These are phyloP conservation scores for Manis crassicaudata DNA, from an alignment of 2,797 vertebrate genomes.

Conservation along the genomic window DNA sequence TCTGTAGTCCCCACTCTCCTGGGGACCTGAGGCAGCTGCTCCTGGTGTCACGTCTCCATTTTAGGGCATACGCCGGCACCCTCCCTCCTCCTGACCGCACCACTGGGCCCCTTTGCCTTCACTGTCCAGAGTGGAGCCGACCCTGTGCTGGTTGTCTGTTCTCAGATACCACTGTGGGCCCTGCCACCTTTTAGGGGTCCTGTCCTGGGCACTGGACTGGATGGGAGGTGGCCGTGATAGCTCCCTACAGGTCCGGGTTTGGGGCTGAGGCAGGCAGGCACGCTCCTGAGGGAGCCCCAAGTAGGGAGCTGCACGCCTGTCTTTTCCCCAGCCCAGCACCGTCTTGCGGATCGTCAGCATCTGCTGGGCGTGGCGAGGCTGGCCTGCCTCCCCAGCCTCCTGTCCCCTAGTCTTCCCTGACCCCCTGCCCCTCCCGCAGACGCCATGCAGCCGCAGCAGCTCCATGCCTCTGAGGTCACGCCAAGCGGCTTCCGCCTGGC, in stretches of 20 bases:
- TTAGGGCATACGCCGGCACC: neutral
- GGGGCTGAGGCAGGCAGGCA: neutral
- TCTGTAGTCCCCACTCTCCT: neutral
- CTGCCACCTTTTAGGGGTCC: neutral
- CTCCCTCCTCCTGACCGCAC: neutral
- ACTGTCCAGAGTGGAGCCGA: neutral
- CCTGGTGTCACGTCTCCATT: neutral
- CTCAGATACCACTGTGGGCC: neutral
- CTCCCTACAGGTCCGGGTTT: neutral
- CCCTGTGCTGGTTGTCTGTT: neutral
- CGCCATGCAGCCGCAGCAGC: conserved; percentile 90
- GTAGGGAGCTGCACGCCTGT: neutral
- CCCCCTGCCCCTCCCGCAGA: conserved; percentile 82
- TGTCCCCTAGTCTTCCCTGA: neutral
- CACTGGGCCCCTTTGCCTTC: neutral
- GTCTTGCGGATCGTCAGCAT: neutral
- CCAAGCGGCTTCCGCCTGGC: conserved; percentile 88
- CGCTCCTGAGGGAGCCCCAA: neutral
- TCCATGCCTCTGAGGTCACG: conserved; percentile 90
- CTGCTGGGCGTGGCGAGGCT: neutral
- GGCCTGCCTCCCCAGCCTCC: neutral
- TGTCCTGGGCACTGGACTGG: neutral
- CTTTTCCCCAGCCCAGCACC: too few relatives aligned
- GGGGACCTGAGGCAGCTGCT: neutral
- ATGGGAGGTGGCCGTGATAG: neutral